Base-by-base conservation (phyloP, 2,888 invertebrate genomes). In the Aleiodes alternator region DNA sequence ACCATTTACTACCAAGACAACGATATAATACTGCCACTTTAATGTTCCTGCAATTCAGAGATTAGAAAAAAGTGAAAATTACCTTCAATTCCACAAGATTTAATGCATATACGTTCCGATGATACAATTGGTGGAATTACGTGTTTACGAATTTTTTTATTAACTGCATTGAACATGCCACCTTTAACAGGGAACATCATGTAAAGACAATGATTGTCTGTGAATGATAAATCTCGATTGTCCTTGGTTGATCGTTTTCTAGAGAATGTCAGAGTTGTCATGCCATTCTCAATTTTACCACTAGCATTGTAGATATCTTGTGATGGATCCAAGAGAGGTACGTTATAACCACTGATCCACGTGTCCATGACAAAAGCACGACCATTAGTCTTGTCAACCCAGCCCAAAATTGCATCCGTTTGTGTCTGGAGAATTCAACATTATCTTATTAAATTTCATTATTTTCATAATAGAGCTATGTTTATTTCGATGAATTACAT, bases 121-220 rank as follows among this genome's bases (percentile, higher is more conserved):
- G 95, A 95, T 12, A 97, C 91, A 8, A 93, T 89, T 0, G 97
- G 97, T 0, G 93, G 91, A 48, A 91, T 91, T 80, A 93, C 92
- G 85, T 97, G 97, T 83, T 96, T 96, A 80, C 94, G 92, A 34
- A 96, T 96, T 80, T 96, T 94, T 88, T 97, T 97, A 90, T 94
- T 96, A 23, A 95, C 95, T 4, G 95, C 91, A 86, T 97, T 94
- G 87, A 95, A 96, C 3, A 91, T 92, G 0, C 97, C 97, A 7
- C 97, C 97, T 84, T 94, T 93, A 0, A 95, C 93, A 1, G 96
- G 95, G 91, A 96, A 97, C 93, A 97, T 95, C 91, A 97, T 92
- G 90, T 96, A 96, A 51, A 96, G 90, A 83, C 97, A 97, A 76
- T 94, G 92, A 0, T 93, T 93, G 84, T 97, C 95, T 0, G 95